Conservation (phyloP, 2,797 vertebrate species). For the Ptychadena robeensis region DNA sequence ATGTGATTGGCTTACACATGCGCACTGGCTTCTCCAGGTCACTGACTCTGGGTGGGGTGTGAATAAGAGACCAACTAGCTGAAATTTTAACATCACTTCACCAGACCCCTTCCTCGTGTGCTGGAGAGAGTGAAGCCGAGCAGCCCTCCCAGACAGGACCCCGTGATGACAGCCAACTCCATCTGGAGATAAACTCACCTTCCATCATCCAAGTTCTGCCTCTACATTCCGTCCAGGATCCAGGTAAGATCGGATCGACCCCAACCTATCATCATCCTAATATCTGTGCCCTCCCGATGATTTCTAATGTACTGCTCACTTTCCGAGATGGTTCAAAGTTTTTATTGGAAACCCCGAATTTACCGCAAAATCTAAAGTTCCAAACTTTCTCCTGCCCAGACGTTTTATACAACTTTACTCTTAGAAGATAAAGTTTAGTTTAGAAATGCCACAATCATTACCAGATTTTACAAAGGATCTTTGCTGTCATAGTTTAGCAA, state of each 20-base stretch:
- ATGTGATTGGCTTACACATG: not conserved
- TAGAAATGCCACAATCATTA: too few relatives aligned
- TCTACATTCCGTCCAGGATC: not conserved
- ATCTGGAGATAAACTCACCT: not conserved
- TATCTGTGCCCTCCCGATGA: too few relatives aligned
- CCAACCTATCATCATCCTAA: not conserved
- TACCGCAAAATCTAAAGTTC: too few relatives aligned
- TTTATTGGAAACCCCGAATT: too few relatives aligned
- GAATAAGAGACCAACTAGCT: conserved; percentile 23
- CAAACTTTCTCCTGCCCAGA: too few relatives aligned
- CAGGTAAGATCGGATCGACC: conserved; percentile 8
- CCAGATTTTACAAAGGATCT: not conserved
- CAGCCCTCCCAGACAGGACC: not conserved
- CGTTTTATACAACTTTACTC: too few relatives aligned
- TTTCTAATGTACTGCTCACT: not conserved
- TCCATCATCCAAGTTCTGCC: not conserved
- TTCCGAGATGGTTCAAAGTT: not conserved
- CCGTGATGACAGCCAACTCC: conserved; percentile 18
- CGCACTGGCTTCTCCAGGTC: conserved; percentile 11
- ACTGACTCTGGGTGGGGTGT: conserved; percentile 29
- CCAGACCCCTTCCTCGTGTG: conserved; percentile 43
- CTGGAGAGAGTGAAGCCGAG: conserved; percentile 14
- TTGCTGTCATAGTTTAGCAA: too few relatives aligned
- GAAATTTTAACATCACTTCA: conserved; percentile 23
- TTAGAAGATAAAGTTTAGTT: too few relatives aligned